Conservation (phyloP, 2,113 vertebrate species). For the Chelonoidis abingdonii region DNA sequence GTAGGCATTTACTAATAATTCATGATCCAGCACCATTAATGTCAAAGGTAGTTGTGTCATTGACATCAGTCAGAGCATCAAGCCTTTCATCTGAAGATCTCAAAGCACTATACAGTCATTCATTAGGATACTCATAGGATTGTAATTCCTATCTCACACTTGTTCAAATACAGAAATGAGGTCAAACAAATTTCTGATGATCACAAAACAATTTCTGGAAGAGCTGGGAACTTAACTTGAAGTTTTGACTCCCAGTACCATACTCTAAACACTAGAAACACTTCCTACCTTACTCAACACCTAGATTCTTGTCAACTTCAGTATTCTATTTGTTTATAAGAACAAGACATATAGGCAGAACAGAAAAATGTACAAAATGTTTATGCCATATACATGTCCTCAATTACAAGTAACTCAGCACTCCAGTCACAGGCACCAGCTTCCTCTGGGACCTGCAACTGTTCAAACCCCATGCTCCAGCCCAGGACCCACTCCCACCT, state of each 20-base stretch:
- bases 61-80: not conserved
- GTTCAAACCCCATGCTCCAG: too few relatives aligned
- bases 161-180: not conserved
- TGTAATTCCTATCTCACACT: too few relatives aligned
- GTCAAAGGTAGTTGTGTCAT: not conserved
- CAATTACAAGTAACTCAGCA: not conserved
- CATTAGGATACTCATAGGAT: not conserved
- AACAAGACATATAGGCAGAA: not conserved
- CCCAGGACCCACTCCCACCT: too few relatives aligned
- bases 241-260: not conserved
- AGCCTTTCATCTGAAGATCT: not conserved
- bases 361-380: not conserved
- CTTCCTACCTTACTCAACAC: not conserved
- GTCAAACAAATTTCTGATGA: not conserved
- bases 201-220: not conserved
- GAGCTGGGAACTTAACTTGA: not conserved
- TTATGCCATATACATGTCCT: not conserved
- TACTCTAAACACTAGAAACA: not conserved
- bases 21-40: not conserved
- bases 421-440: not conserved
- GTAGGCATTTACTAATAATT: not conserved
- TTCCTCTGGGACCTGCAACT: too few relatives aligned
- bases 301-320: not conserved
- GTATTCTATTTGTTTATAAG: not conserved
- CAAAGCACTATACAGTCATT: not conserved